Evolutionary conservation across 2,888 invertebrate species (phyloP).

Genomic region (Dynastes grantii): DNA sequence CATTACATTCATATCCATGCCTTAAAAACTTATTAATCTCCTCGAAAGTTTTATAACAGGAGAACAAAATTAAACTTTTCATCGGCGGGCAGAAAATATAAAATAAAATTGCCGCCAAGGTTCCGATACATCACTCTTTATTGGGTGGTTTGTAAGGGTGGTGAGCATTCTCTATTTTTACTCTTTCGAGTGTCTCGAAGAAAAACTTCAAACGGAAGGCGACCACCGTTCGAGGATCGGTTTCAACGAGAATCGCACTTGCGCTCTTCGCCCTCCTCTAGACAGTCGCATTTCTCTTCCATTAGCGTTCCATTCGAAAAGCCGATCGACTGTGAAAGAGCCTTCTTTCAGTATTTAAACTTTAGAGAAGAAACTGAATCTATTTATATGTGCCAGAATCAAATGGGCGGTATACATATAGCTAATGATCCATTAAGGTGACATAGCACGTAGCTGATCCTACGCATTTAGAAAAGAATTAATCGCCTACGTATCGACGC

Average conservation of each 20-base stretch:
- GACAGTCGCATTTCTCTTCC: constrained; percentile 62
- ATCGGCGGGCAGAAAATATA: constrained; percentile 11
- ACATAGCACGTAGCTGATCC: constrained; percentile 3
- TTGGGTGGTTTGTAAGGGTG: constrained; percentile 34
- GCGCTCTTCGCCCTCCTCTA: constrained; percentile 45
- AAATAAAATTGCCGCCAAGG: constrained; percentile 16
- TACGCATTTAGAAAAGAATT: not conserved
- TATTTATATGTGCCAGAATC: constrained; percentile 19
- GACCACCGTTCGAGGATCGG: constrained; percentile 37
- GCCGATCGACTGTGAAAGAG: constrained; percentile 41
- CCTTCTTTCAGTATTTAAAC: constrained; percentile 35
- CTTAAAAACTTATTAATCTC: constrained; percentile 4
- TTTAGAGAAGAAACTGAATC: constrained; percentile 34
- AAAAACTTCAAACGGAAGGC: constrained; percentile 45
- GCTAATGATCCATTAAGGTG: constrained; percentile 31
- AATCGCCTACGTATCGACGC: not conserved
- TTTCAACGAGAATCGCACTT: constrained; percentile 41
- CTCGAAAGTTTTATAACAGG: too few relatives aligned
- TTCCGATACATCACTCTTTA: constrained; percentile 44
- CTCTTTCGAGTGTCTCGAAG: constrained; percentile 32
- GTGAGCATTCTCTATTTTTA: constrained; percentile 30
- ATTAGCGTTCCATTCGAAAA: constrained; percentile 57
- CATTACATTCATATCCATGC: too few relatives aligned
- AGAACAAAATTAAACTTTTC: constrained; percentile 27
- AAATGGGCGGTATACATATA: not conserved